Evolutionary conservation across 2,888 invertebrate genomes (phyloP).

Genomic region (Temnothorax unifasciatus): DNA sequence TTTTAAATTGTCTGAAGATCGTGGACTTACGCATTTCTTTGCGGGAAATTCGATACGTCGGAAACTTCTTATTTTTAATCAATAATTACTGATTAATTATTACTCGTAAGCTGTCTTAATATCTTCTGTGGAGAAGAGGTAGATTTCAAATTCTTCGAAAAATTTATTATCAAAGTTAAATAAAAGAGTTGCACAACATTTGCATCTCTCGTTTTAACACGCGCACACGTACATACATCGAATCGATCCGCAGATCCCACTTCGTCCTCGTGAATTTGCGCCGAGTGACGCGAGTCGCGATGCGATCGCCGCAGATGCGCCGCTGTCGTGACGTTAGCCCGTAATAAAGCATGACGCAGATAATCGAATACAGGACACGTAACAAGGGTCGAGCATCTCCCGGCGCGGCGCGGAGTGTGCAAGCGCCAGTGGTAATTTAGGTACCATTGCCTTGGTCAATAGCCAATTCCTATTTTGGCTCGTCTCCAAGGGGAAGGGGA

Average conservation of each 20-base stretch:
- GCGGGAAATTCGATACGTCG: not conserved
- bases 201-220: not conserved
- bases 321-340: conserved; percentile 77
- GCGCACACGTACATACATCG: not conserved
- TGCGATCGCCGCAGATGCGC: conserved; percentile 68
- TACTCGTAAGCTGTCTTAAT: not conserved
- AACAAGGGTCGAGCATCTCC: conserved; percentile 79
- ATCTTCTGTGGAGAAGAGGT: not conserved
- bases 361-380: conserved; percentile 85
- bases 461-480: conserved; percentile 85
- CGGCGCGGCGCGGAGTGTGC: conserved; percentile 67
- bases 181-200: not conserved
- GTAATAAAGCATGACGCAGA: conserved; percentile 84
- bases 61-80: not conserved
- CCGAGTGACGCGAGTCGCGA: conserved; percentile 47
- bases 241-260: conserved; percentile 49
- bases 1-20: conserved; percentile 23
- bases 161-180: not conserved
- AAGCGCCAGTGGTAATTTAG: conserved; percentile 82
- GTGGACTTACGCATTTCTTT: not conserved
- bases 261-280: conserved; percentile 58
- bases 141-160: not conserved
- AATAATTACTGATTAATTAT: too few relatives aligned
- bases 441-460: conserved; percentile 85
- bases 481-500: conserved; percentile 80